A percentile compares a stretch with the other conserved stretches of the same genome.
Evolutionary conservation across 2,797 vertebrate genomes (phyloP).

Genomic region (Corythornis leucogaster): DNA sequence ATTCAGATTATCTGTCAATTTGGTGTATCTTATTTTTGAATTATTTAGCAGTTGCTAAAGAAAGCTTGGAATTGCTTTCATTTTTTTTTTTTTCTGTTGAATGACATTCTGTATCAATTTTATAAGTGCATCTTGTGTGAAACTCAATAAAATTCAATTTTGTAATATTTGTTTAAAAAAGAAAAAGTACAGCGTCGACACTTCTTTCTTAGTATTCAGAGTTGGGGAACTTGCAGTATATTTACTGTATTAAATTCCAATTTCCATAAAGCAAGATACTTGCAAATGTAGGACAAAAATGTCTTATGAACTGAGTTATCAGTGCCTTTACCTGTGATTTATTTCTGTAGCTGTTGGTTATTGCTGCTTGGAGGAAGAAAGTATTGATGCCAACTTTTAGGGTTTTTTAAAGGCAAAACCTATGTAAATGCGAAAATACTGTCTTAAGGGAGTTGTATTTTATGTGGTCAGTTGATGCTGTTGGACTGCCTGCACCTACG

Average conservation of each 20-base stretch:
- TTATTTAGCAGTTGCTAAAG: conserved; percentile 72
- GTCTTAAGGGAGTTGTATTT: not conserved
- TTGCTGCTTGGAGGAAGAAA: not conserved
- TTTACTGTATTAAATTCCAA: not conserved
- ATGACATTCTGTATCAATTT: conserved; percentile 84
- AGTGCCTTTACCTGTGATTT: not conserved
- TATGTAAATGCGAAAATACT: not conserved
- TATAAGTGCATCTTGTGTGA: conserved; percentile 87
- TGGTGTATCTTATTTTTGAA: conserved; percentile 65
- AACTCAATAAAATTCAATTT: conserved; percentile 85
- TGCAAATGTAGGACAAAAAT: rapidly evolving
- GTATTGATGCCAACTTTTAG: not conserved
- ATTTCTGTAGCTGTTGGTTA: not conserved
- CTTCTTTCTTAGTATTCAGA: conserved; percentile 47
- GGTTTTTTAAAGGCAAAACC: not conserved
- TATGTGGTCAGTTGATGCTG: not conserved
- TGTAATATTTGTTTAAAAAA: conserved; percentile 85
- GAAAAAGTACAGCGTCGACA: not conserved
- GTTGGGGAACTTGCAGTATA: not conserved
- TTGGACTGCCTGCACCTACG: not conserved
- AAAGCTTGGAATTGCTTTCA: conserved; percentile 68
- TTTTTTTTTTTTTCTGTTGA: conserved; percentile 74
- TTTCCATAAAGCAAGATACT: not conserved
- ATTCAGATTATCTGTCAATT: conserved; percentile 62
- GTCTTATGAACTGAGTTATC: not conserved